phyloP scores from a whole-genome alignment of 2,888 invertebrate genomes.

The Criorhina ranunculi region DNA sequence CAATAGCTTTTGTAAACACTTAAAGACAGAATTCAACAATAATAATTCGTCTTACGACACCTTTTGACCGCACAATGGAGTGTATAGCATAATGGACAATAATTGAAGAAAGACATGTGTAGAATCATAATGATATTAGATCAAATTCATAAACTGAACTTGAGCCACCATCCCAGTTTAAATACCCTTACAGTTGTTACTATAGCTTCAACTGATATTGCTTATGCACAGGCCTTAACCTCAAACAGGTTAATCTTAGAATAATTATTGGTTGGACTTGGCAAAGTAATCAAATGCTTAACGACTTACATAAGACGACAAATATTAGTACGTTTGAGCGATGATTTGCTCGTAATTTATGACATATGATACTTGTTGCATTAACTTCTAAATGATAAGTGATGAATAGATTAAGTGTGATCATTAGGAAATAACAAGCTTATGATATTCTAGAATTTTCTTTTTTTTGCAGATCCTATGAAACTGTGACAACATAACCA shows the following conservation, averaged over 20 bases:
- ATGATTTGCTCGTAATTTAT: slow-evolving; percentile 11
- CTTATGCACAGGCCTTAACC: slow-evolving; percentile 62
- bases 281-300: slow-evolving; percentile 39
- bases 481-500: slow-evolving; percentile 11
- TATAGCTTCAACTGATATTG: not conserved
- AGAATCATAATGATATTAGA: not conserved
- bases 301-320: slow-evolving; percentile 1
- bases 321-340: not conserved
- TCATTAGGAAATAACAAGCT: slow-evolving; percentile 32
- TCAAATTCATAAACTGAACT: slow-evolving; percentile 8
- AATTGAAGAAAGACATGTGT: too few species aligned
- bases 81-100: not conserved
- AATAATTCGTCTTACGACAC: too few species aligned
- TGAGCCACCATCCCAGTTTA: not conserved
- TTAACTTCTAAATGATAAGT: slow-evolving; percentile 18
- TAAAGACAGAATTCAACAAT: too few species aligned
- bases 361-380: not conserved
- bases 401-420: slow-evolving; percentile 26
- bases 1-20: too few species aligned
- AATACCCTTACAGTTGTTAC: not conserved
- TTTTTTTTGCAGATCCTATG: slow-evolving; percentile 46
- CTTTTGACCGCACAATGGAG: not conserved
- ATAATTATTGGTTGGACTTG: slow-evolving; percentile 44
- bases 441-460: too few species aligned
- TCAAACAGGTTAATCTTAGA: slow-evolving; percentile 53